Evolutionary conservation across 1,140 invertebrate genomes (phyloP), one percentile per base, ranked within the genome.

Genomic region (Papilio glaucus): DNA sequence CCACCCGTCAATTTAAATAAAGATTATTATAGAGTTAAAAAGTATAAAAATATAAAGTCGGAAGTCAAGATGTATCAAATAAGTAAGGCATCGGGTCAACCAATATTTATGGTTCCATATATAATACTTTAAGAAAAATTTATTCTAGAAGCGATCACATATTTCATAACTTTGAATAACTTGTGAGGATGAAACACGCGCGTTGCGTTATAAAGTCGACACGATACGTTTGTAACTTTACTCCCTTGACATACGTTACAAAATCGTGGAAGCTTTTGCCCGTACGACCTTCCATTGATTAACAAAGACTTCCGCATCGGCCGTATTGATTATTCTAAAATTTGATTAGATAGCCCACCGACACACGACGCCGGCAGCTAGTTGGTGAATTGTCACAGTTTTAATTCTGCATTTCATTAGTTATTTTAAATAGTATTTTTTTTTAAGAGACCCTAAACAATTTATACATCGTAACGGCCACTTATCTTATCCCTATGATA

Each of bases 111-210:
- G 29, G 15, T 69, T 53, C 42, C 67, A 42, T 69, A 49, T 26
- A 53, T 69, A 69, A 69, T 39, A 15, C 18, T 39, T 10, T 53
- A 37, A 26, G 29, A 26, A 69, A 42, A 53, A 49, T 69, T 29
- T 45, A 69, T 21, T 29, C 26, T 49, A 4, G 12, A 57, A 57
- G 26, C 67, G 15, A 69, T 49, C 67, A 53, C 18, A 39, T 53
- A 69, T 53, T 69, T 69, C 67, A 69, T 53, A 49, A 53, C 53
- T 53, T 53, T 1, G 24, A 69, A 69, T 69, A 69, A 53, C 18
- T 21, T 69, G 3, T 68, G 65, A 45, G 21, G 41, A 10, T 26
- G 18, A 65, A 21, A 39, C 26, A 62, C 6, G 38, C 39, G 39
- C 39, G 63, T 68, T 68, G 15, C 10, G 10, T 42, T 67, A 6